Evolutionary conservation across 2,113 vertebrate species (phyloP).

Genomic region (Bettongia penicillata): DNA sequence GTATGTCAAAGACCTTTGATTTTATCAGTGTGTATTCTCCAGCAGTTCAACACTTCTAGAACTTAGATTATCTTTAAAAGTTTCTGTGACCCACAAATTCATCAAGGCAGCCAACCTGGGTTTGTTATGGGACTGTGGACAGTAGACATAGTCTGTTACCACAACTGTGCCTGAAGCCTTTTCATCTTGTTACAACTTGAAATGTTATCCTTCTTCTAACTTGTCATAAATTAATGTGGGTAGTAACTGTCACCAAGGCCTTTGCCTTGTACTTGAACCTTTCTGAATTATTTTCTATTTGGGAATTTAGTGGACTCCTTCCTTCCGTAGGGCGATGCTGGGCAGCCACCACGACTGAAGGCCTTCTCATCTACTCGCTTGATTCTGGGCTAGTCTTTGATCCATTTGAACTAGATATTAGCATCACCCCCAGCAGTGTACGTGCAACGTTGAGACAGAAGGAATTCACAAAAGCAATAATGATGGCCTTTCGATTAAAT

Average conservation of each 20-base stretch:
- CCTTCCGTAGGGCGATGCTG: slow-evolving; percentile 90
- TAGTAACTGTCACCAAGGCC: background rate
- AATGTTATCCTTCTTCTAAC: background rate
- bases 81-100: background rate
- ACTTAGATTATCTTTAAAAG: background rate
- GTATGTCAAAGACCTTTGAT: background rate
- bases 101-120: background rate
- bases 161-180: background rate
- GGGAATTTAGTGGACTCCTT: background rate
- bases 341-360: slow-evolving; percentile 96
- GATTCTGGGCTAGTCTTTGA: slow-evolving; percentile 93
- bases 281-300: background rate
- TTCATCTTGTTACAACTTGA: background rate
- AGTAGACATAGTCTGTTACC: background rate
- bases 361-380: slow-evolving; percentile 95
- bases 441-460: slow-evolving; percentile 85
- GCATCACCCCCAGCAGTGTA: slow-evolving; percentile 91
- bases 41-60: background rate
- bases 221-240: background rate
- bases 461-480: slow-evolving; percentile 89
- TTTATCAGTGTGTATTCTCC: background rate
- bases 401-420: slow-evolving; percentile 94
- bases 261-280: background rate
- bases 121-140: background rate
- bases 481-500: slow-evolving; percentile 94